These are phyloP conservation scores for Cynocephalus volans DNA, from an alignment of 2,113 vertebrate species.

Conservation along the genomic window DNA sequence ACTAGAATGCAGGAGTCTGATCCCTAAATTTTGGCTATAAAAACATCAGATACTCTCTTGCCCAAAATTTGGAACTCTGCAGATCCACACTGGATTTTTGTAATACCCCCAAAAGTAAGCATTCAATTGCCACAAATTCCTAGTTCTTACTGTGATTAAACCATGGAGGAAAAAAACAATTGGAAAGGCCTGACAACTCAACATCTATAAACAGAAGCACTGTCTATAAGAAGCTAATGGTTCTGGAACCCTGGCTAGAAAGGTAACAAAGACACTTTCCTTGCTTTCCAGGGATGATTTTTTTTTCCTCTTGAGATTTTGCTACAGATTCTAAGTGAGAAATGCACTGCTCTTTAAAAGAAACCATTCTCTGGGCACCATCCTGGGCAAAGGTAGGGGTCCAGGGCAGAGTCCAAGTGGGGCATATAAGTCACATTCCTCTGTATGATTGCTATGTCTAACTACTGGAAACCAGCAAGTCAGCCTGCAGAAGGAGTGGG, in stretches of 20 bases:
- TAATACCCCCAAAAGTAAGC: slow-evolving; percentile 1
- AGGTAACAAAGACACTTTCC: background rate
- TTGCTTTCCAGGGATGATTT: background rate
- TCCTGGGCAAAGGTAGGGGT: background rate
- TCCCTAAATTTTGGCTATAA: background rate
- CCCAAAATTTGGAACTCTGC: background rate
- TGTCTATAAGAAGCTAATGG: background rate
- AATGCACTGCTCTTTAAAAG: background rate
- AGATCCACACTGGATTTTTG: background rate
- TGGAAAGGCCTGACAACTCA: slow-evolving; percentile 10
- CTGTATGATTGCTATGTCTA: background rate
- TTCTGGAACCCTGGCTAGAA: slow-evolving; percentile 19
- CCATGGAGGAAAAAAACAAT: background rate
- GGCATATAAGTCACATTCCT: background rate
- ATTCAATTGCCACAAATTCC: slow-evolving; percentile 56
- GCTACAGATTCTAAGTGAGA: background rate
- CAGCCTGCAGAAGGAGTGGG: background rate
- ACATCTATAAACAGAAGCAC: background rate
- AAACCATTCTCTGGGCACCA: background rate
- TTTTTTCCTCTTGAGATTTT: slow-evolving; percentile 33
- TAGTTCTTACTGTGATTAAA: slow-evolving; percentile 37
- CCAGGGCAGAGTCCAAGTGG: background rate
- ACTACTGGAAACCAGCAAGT: background rate
- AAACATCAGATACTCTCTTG: background rate
- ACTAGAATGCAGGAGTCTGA: background rate